phyloP scores from a whole-genome alignment of 2,113 vertebrate genomes.

The Mastomys natalensis region DNA sequence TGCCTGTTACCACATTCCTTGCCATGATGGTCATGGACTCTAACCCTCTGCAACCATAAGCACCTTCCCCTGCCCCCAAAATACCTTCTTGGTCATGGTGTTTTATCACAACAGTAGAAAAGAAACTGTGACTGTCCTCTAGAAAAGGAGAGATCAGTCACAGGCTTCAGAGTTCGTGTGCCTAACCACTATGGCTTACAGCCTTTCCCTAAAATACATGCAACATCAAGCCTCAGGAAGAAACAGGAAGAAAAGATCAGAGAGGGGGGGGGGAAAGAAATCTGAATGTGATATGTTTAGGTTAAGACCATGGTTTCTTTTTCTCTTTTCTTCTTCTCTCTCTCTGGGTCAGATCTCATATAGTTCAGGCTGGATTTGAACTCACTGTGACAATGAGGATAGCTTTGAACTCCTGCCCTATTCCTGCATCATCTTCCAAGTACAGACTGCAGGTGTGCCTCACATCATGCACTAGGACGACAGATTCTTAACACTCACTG shows the following conservation, averaged over 20 bases:
- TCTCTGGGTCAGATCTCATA: not conserved
- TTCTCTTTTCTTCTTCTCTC: too few species aligned
- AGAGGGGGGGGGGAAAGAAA: not conserved
- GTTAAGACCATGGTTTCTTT: not conserved
- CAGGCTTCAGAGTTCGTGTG: not conserved
- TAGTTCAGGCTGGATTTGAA: not conserved
- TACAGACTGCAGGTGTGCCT: not conserved
- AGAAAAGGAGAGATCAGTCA: slow-evolving; percentile 6
- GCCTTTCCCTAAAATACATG: not conserved
- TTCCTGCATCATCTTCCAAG: too few species aligned
- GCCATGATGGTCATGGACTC: not conserved
- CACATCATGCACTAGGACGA: not conserved
- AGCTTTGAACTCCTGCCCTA: not conserved
- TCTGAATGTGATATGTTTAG: not conserved
- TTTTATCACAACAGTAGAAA: not conserved
- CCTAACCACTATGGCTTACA: not conserved
- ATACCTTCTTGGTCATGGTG: not conserved
- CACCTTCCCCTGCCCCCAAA: too few species aligned
- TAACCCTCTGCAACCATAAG: not conserved
- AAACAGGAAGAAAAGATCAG: not conserved
- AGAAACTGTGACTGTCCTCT: not conserved
- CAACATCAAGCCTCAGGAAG: not conserved
- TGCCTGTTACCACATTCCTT: not conserved
- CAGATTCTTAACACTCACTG: slow-evolving; percentile 67
- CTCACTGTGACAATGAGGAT: not conserved